Evolutionary conservation across 2,888 invertebrate species (phyloP), one percentile per base, ranked within the genome.

Genomic region (Lochmaea capreae): DNA sequence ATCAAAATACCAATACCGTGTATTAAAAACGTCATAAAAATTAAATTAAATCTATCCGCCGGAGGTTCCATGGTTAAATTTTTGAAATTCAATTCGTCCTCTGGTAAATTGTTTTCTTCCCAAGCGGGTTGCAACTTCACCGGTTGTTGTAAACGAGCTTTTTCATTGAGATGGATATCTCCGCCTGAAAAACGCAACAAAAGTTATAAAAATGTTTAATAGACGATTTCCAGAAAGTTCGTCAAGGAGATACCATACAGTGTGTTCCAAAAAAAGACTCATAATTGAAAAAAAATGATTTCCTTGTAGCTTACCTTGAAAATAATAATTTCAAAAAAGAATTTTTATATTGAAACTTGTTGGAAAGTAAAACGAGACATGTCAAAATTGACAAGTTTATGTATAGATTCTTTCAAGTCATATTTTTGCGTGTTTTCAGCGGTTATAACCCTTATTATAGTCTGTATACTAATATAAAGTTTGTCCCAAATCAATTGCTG

Each of bases 1-100:
- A 97, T 97, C 75, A 95, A 90, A 0, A 95, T 94, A 58, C 98
- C 99, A 78, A 99, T 91, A 10, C 99, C 99, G 88, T 99, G 98
- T 66, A 98, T 89, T 79, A 98, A 81, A 85, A 99, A 91, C 74
- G 97, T 97, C 70, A 96, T 87, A 87, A 95, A 97, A 59, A 99
- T 96, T 61, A 97, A 86, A 83, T 92, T 91, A 87, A 91, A 92
- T 88, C 90, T 93, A 88, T 97, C 96, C 73, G 88, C 90, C 0
- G 96, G 96, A 33, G 94, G 93, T 80, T 93, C 92, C 91, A 93
- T 91, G 52, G 90, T 92, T 59, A 93, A 88, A 75, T 89, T 89
- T 83, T 84, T 82, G 86, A 95, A 92, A 88, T 95, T 95, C 82
- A 95, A 91, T 84, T 95, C 94, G 88, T 95, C 95, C 86, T 93